Base-by-base conservation (phyloP, 1,140 invertebrate genomes). In the Drosophila truncata region DNA sequence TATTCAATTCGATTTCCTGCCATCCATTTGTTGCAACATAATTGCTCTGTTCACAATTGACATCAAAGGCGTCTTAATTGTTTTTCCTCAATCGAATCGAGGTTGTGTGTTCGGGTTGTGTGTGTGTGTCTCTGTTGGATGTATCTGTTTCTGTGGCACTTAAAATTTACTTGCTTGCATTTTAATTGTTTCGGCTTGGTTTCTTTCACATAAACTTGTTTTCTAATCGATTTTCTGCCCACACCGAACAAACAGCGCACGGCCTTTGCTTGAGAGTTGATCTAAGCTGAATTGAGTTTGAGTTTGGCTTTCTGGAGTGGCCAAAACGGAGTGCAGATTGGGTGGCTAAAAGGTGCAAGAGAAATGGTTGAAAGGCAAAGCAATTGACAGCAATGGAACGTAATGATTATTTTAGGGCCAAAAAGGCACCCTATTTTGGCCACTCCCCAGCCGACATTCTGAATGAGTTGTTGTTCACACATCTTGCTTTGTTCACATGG, bases 211-310 rank as follows among this genome's bases (percentile, higher is more conserved):
- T 77, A 57, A 50, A 55, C 27, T 59, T 72, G 66, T 50, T 58
- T 65, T 70, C 52, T 55, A 55, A 55, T 55, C 23, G 49, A 64
- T 75, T 72, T 82, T 87, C 76, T 87, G 84, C 84, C 81, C 80
- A 84, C 84, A 88, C 84, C 80, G 84, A 87, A 87, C 84, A 87
- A 88, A 87, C 84, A 88, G 83, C 80, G 83, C 84, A 86, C 39
- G 84, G 83, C 84, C 83, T 83, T 86, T 88, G 80, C 71, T 66
- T 87, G 52, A 69, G 64, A 67, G 37, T 39, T 75, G 29, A 66
- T 62, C 59, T 62, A 52, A 54, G 25, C 50, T 62, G 46, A 50
- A 29, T n/a, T n/a, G n/a, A n/a, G n/a, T n/a, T 63, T 63, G 23
- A 70, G 49, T 65, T 55, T 63, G 66, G 66, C 66, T 46, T 55